These are phyloP conservation scores for Myanophis thanlyinensis DNA, from an alignment of 2,113 vertebrate species.

Conservation along the genomic window DNA sequence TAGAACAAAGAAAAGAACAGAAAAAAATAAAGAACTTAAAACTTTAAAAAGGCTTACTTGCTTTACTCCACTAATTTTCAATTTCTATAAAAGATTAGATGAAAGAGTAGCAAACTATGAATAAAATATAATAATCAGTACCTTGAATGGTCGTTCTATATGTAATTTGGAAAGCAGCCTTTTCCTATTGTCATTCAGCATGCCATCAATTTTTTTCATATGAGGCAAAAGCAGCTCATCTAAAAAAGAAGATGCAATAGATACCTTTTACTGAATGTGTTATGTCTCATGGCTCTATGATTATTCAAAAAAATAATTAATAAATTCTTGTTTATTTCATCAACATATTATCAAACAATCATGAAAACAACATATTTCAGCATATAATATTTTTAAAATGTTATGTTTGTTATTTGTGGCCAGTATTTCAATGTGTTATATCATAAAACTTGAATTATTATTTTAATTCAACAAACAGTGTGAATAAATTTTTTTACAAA, in stretches of 20 bases:
- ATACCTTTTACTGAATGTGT: background rate
- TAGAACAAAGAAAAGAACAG: background rate
- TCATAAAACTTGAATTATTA: too few species aligned
- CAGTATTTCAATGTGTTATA: too few species aligned
- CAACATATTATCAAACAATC: background rate
- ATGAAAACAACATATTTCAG: background rate
- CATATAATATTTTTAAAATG: background rate
- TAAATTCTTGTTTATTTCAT: background rate
- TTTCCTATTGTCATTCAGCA: constrained; percentile 93
- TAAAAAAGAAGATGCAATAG: constrained; percentile 59
- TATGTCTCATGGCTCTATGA: background rate
- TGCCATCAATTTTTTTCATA: constrained; percentile 93
- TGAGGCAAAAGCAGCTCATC: constrained; percentile 94
- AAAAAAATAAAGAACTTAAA: background rate
- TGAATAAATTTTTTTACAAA: background rate
- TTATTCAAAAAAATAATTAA: background rate
- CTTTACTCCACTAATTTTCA: background rate
- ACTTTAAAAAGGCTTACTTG: background rate
- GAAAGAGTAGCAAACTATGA: background rate
- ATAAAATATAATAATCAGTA: constrained; percentile 57
- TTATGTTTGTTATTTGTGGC: background rate
- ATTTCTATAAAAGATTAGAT: background rate
- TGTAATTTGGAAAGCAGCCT: constrained; percentile 89
- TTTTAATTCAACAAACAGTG: background rate
- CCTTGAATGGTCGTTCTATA: constrained; percentile 91